phyloP scores from a whole-genome alignment of 1,140 invertebrate species.

The Hypothenemus hampei region DNA sequence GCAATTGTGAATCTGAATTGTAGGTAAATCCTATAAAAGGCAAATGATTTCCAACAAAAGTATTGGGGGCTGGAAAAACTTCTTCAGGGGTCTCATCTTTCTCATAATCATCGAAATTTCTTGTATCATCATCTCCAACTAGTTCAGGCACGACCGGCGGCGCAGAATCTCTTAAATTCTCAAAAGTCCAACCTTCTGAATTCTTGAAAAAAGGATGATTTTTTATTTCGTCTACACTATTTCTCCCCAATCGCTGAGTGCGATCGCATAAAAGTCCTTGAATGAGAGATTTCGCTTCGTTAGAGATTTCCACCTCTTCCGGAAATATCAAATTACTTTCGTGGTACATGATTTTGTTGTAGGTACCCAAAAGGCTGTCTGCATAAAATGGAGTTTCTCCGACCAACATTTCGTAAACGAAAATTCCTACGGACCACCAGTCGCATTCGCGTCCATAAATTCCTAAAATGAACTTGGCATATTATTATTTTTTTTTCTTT shows the following conservation, averaged over 20 bases:
- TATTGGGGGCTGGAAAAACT: slow-evolving; percentile 90
- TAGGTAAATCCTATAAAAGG: slow-evolving; percentile 98
- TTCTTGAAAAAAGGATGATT: slow-evolving; percentile 89
- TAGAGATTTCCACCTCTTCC: slow-evolving; percentile 87
- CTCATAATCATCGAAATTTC: slow-evolving; percentile 97
- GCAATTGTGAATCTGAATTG: slow-evolving; percentile 79
- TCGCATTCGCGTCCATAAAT: slow-evolving; percentile 95
- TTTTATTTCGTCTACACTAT: slow-evolving; percentile 95
- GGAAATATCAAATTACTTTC: slow-evolving; percentile 94
- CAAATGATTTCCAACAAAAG: slow-evolving; percentile 96
- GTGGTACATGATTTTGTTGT: slow-evolving; percentile 99
- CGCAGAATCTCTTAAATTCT: slow-evolving; percentile 87
- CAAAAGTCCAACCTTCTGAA: slow-evolving; percentile 95
- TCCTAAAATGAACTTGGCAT: slow-evolving; percentile 42
- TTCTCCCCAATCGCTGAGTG: slow-evolving; percentile 83
- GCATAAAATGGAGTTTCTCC: slow-evolving; percentile 99
- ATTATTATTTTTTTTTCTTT: not conserved
- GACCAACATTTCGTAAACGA: slow-evolving; percentile 97
- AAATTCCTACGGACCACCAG: slow-evolving; percentile 99
- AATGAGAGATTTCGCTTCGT: slow-evolving; percentile 88
- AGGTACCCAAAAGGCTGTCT: slow-evolving; percentile 95
- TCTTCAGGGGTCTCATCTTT: slow-evolving; percentile 85
- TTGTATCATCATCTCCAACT: slow-evolving; percentile 92
- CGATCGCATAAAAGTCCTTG: slow-evolving; percentile 92
- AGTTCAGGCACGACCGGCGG: slow-evolving; percentile 96